Base-by-base conservation (phyloP, 2,113 vertebrate species). In the Sinosuthora webbiana region DNA sequence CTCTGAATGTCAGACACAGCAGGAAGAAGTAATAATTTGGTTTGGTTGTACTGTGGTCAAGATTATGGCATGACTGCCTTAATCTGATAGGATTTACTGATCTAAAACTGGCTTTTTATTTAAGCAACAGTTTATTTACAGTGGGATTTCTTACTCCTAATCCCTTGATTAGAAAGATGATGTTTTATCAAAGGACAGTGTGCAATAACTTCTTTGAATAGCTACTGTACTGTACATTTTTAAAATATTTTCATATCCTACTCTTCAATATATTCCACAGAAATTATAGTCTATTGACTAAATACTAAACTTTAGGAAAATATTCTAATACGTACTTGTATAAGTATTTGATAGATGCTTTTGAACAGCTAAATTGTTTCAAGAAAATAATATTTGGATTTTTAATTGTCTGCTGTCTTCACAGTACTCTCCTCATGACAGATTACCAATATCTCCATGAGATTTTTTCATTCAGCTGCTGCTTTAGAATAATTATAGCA, bases 341-440 rank as follows among this genome's bases (percentile, higher is more conserved):
- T 83, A 84, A 93, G 11, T 71, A 39, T 79, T 80, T 94, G 19
- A n/a, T 63, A 70, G 35, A 59, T 90, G 45, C 47, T 94, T 90
- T 84, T 93, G 84, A 77, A 28, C 49, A 69, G 39, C 73, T 92
- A 60, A 80, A 85, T 39, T 91, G 71, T 86, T 70, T 95, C 73
- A 95, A 83, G 53, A 49, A 85, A 92, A 94, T 83, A 90, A 87
- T 85, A 94, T 39, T 90, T 76, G 16, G 39, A 78, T 94, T 97
- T 90, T 70, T 24, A 89, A 74, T 90, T 90, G 65, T 87, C 44
- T 88, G 49, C 68, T 91, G 50, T 87, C 77, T 87, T 74, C 71
- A 27, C 49, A 74, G 35, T 70, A 47, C 25, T 90, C 27, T 39
- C 42, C 35, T 93, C 7, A 3, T 74, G 78, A 65, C 55, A 80